These are phyloP conservation scores for Dysidea cf. avara DNA, from an alignment of 37 sponge, comb jelly and placozoan species.

Conservation along the genomic window DNA sequence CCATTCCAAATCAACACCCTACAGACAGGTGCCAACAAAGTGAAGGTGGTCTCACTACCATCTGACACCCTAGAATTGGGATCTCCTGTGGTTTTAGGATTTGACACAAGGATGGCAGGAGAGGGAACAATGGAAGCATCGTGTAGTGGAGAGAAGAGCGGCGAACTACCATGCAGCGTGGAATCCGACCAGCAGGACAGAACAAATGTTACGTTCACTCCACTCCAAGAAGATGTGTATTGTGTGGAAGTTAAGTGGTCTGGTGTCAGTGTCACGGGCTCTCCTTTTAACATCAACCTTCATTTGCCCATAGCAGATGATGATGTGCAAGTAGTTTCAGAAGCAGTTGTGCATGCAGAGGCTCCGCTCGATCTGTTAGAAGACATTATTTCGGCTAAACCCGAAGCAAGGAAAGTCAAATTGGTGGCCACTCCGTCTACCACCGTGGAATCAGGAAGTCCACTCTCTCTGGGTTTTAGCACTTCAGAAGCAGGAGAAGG, in stretches of 20 bases:
- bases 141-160: slow-evolving; percentile 54
- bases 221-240: slow-evolving; percentile 51
- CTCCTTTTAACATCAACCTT: slow-evolving; percentile 67
- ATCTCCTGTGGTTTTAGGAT: slow-evolving; percentile 49
- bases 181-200: slow-evolving; percentile 32
- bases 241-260: slow-evolving; percentile 56
- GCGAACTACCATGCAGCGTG: slow-evolving; percentile 53
- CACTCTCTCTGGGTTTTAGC: slow-evolving; percentile 32
- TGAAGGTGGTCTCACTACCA: slow-evolving; percentile 56
- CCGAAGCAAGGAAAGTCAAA: slow-evolving; percentile 42
- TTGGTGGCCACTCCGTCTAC: slow-evolving; percentile 43
- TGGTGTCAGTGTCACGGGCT: slow-evolving; percentile 49
- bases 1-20: slow-evolving; percentile 74
- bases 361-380: slow-evolving; percentile 10
- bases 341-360: slow-evolving; percentile 3
- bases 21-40: slow-evolving; percentile 46
- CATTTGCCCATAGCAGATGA: slow-evolving; percentile 44
- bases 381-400: too few species aligned
- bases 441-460: slow-evolving; percentile 12
- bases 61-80: slow-evolving; percentile 35
- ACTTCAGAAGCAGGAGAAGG: slow-evolving; percentile 64
- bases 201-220: slow-evolving; percentile 35
- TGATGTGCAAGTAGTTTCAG: slow-evolving; percentile 45
- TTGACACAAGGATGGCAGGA: slow-evolving; percentile 46
- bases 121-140: slow-evolving; percentile 57